Base-by-base conservation (phyloP, 2,888 invertebrate genomes). In the Caradrina clavipalpis region DNA sequence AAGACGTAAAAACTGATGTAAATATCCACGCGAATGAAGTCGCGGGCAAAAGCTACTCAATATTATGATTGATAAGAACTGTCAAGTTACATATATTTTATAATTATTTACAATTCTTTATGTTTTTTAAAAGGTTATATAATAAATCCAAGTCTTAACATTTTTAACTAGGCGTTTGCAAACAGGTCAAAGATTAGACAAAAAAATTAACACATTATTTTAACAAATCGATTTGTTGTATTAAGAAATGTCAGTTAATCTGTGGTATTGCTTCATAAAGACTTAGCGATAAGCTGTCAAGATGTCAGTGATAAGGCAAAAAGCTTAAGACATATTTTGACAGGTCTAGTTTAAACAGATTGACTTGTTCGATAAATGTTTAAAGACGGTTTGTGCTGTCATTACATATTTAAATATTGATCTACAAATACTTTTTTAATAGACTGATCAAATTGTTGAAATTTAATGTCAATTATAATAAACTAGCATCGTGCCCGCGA, bases 21-120 rank as follows among this genome's bases (percentile, higher is more conserved):
- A 26, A 26, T 26, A 26, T 26, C 4, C 4, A 26, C 2, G 26
- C 26, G 26, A 4, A 26, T 4, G 26, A 26, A 26, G 26, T 26
- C 26, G 26, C 4, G 26, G 26, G 4, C 26, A 26, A 4, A 26
- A 26, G 26, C 26, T 26, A 26, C 2, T 26, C 2, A 26, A 26
- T 26, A 26, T 26, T 2, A 22, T 78, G 62, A 78, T 57, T 60
- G 35, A 61, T 54, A 39, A 22, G 1, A 39, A 42, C 17, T 57
- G 63, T 35, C 79, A 68, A 50, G 42, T 45, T 31, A 31, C 4
- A 35, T 35, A 35, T 35, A 31, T 35, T 8, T 35, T 8, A 0
- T 1, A 35, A 35, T 35, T 35, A 8, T 8, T 72, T 39, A 15
- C 17, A 4, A 26, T 3, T 26, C 26, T 2, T 3, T 26, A 26